Percentiles rank a stretch among this genome's conserved stretches.
These are phyloP conservation scores for Epinotia ramella DNA, from an alignment of 2,888 invertebrate genomes.

Conservation along the genomic window DNA sequence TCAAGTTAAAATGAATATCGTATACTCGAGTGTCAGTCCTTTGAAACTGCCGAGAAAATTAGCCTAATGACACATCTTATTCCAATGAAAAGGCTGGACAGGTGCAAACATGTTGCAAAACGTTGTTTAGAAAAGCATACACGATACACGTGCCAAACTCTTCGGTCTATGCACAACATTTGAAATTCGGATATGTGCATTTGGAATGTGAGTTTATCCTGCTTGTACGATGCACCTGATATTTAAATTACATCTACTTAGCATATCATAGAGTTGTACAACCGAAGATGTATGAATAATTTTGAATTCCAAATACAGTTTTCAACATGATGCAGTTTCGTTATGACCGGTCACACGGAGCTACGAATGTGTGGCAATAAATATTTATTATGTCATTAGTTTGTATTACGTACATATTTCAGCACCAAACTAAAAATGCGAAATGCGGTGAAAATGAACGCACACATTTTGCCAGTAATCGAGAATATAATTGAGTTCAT, in stretches of 20 bases:
- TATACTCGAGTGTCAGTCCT: no score
- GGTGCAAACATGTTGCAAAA: not conserved
- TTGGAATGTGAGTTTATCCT: slow-evolving; percentile 16
- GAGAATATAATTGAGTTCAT: no score
- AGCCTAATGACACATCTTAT: no score
- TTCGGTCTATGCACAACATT: slow-evolving; percentile 18
- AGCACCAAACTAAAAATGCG: no score
- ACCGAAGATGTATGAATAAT: slow-evolving; percentile 7
- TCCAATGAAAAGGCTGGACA: not conserved
- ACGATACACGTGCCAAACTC: slow-evolving; percentile 8
- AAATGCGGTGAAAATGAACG: no score
- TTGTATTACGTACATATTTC: no score
- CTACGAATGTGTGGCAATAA: not conserved
- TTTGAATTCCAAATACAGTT: not conserved
- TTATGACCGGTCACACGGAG: not conserved
- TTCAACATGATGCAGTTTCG: not conserved
- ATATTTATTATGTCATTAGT: no score
- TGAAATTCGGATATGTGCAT: slow-evolving; percentile 35
- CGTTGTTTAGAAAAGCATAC: not conserved
- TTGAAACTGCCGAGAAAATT: no score
- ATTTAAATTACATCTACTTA: slow-evolving; percentile 32
- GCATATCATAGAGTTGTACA: slow-evolving; percentile 13
- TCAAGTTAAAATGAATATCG: no score
- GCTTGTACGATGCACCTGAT: slow-evolving; percentile 27
- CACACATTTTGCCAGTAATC: no score